Evolutionary conservation across 2,888 invertebrate genomes (phyloP).

Genomic region (Lissonota sp.): DNA sequence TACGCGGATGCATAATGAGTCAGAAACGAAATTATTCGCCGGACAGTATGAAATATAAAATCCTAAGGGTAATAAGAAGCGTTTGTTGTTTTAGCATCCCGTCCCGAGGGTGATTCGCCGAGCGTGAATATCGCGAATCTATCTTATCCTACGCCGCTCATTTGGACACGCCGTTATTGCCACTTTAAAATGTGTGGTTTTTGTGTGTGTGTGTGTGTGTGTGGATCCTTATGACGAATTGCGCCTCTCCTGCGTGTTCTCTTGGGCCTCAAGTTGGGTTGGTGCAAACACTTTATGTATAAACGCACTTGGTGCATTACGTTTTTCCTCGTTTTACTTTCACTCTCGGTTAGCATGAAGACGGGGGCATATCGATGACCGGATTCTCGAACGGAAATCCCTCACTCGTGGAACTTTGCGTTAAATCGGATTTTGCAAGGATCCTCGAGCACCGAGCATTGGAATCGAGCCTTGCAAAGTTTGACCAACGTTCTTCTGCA

Average conservation of each 20-base stretch:
- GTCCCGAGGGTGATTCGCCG: slow-evolving; percentile 70
- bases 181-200: slow-evolving; percentile 16
- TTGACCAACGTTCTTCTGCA: too few species aligned
- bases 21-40: slow-evolving; percentile 31
- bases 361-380: slow-evolving; percentile 74
- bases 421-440: slow-evolving; percentile 59
- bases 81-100: slow-evolving; percentile 78
- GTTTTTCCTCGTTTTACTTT: slow-evolving; percentile 71
- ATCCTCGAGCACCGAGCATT: too few species aligned
- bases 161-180: slow-evolving; percentile 74
- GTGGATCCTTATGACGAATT: slow-evolving; percentile 74
- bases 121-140: slow-evolving; percentile 80
- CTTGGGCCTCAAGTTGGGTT: too few species aligned
- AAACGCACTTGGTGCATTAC: slow-evolving; percentile 22
- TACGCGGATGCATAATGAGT: neutral
- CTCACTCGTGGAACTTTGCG: slow-evolving; percentile 25
- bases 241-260: slow-evolving; percentile 1
- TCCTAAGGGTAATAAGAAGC: slow-evolving; percentile 66
- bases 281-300: neutral
- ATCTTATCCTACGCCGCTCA: slow-evolving; percentile 73
- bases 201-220: neutral
- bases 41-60: slow-evolving; percentile 68
- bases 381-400: slow-evolving; percentile 73
- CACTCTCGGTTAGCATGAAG: slow-evolving; percentile 71
- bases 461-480: too few species aligned